Evolutionary conservation across 2,888 invertebrate genomes (phyloP), one percentile per base, ranked within the genome.

Genomic region (Tolmerus cingulatus): DNA sequence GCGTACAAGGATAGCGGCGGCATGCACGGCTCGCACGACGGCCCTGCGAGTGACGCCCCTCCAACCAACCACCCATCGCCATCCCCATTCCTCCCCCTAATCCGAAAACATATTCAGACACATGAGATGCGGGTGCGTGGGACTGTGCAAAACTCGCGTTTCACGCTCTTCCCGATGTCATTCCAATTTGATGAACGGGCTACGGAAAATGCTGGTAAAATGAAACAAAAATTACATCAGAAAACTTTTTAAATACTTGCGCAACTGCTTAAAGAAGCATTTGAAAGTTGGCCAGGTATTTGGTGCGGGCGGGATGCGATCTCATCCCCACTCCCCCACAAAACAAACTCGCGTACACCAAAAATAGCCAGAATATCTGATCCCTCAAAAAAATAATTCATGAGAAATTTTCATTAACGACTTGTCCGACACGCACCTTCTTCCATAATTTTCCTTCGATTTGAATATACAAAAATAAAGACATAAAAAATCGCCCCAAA

Each of bases 331-430:
- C n/a, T 8, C 43, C 43, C 43, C 9, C 4, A 1, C 1, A 43
- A 43, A 43, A 43, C 34, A 12, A 43, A 12, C 19, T 23, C 46
- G n/a, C 79, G 7, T 3, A 40, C 79, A 46, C 19, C 79, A 37
- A 76, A 76, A 40, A 76, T 40, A 23, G 27, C 66, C 66, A 30
- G 81, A 40, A 74, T 84, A 84, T 84, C 84, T 84, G 84, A 57
- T 84, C 74, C 57, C 84, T 84, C 14, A 84, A 84, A 81, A 81
- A 84, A 84, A 84, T 84, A 84, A 84, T 84, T 84, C 84, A 84
- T 66, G 84, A 84, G 84, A 84, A 84, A 40, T 84, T 84, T 84
- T 84, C 84, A 57, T 57, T 84, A 84, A 84, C 40, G 74, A 84
- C 84, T 84, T 40, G 34, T 74, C 37, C 84, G 14, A 57, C 66